phyloP scores from a whole-genome alignment of 2,113 vertebrate species.

The Channa argus region DNA sequence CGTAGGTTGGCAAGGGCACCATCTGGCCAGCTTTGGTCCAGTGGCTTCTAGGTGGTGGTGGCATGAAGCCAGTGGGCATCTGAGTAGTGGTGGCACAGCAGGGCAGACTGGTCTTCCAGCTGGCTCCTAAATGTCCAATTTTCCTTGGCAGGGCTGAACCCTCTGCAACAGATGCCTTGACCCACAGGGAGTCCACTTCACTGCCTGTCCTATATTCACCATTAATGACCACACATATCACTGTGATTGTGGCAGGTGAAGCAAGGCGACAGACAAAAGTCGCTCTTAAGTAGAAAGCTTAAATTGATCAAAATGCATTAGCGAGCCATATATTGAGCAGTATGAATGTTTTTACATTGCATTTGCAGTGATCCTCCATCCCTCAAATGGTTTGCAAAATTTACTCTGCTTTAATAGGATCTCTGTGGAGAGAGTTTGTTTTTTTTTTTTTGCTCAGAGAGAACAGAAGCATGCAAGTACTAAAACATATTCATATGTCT shows the following conservation, averaged over 20 bases:
- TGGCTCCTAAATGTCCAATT: constrained; percentile 84
- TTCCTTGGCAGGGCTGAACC: constrained; percentile 74
- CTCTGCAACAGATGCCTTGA: constrained; percentile 78
- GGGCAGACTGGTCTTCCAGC: constrained; percentile 75
- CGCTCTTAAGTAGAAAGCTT: constrained; percentile 22
- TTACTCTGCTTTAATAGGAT: not conserved
- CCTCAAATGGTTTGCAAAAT: constrained; percentile 40
- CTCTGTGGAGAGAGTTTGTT: constrained; percentile 12
- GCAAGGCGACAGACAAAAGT: constrained; percentile 26
- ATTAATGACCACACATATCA: constrained; percentile 59
- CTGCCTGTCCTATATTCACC: constrained; percentile 64
- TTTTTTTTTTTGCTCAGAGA: constrained; percentile 23
- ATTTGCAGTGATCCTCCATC: constrained; percentile 22
- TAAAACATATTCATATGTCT: constrained; percentile 21
- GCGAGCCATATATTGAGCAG: not conserved
- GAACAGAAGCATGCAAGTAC: constrained; percentile 19
- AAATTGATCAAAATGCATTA: constrained; percentile 15
- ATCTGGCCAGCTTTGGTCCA: constrained; percentile 75
- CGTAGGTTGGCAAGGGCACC: constrained; percentile 71
- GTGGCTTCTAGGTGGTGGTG: constrained; percentile 70
- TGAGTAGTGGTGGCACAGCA: constrained; percentile 69
- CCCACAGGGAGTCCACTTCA: constrained; percentile 71
- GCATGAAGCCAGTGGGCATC: constrained; percentile 73
- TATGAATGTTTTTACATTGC: constrained; percentile 12
- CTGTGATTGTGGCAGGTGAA: constrained; percentile 35